Conservation (phyloP, 2,888 invertebrate species). For the Chaetogeoica ovagalla region DNA sequence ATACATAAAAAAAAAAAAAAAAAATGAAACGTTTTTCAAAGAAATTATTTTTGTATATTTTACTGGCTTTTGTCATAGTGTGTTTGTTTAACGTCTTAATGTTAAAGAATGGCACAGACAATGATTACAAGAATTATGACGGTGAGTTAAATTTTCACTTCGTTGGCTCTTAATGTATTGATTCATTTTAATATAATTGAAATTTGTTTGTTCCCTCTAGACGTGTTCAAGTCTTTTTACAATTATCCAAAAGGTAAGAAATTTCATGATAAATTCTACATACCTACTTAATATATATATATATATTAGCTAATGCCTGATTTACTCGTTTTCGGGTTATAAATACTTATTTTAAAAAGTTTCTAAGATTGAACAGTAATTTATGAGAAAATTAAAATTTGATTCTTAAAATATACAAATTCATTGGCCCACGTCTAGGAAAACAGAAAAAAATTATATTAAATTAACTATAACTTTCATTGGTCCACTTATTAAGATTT, state of each 20-base stretch:
- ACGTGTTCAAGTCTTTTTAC: slow-evolving; percentile 26
- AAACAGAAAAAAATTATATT: too few species aligned
- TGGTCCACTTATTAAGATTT: too few species aligned
- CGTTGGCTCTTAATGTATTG: background rate
- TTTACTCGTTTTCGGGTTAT: too few species aligned
- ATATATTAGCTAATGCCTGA: too few species aligned
- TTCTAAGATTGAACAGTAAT: too few species aligned
- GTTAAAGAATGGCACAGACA: background rate
- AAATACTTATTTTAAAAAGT: too few species aligned
- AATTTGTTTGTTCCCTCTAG: background rate
- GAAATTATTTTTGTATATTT: slow-evolving; percentile 12
- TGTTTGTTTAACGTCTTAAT: slow-evolving; percentile 18
- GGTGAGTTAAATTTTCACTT: background rate
- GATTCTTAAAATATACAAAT: too few species aligned
- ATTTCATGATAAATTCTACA: background rate
- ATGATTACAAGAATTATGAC: background rate
- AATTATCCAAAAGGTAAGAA: slow-evolving; percentile 21
- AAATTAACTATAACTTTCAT: too few species aligned
- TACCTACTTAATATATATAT: too few species aligned
- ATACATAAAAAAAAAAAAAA: too few species aligned
- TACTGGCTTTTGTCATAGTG: slow-evolving; percentile 1
- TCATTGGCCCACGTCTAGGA: too few species aligned
- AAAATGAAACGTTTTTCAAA: slow-evolving; percentile 31
- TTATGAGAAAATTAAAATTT: too few species aligned
- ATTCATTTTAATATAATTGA: background rate